Conservation (phyloP, 2,888 invertebrate genomes). For the Eupithecia subumbrata region DNA sequence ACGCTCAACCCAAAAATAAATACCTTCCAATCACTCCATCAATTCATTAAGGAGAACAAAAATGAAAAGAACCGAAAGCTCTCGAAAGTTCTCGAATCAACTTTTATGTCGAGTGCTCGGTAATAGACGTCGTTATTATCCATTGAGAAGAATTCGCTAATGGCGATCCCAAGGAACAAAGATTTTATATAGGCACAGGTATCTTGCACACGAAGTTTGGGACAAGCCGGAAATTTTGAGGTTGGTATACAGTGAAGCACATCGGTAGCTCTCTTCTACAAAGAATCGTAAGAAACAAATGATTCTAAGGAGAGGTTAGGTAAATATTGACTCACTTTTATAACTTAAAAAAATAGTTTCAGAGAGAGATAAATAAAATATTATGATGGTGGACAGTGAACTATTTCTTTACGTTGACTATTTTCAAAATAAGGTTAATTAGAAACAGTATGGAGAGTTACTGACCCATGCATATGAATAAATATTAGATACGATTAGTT, state of each 20-base stretch:
- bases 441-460: not conserved
- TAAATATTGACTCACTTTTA: too few species aligned
- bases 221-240: not conserved
- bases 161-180: slow-evolving; percentile 41
- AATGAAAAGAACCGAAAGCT: slow-evolving; percentile 39
- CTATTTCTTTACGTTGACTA: not conserved
- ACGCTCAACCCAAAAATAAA: slow-evolving; percentile 12
- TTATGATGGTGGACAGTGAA: too few species aligned
- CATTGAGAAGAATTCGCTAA: slow-evolving; percentile 47
- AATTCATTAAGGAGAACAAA: slow-evolving; percentile 37
- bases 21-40: slow-evolving; percentile 24
- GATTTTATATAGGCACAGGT: slow-evolving; percentile 42
- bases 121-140: slow-evolving; percentile 45
- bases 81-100: slow-evolving; percentile 45
- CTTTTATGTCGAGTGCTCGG: slow-evolving; percentile 47
- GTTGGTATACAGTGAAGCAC: not conserved
- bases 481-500: not conserved
- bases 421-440: not conserved
- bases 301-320: not conserved
- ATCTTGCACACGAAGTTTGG: not conserved
- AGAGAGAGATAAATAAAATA: too few species aligned
- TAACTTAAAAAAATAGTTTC: too few species aligned
- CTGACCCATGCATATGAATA: not conserved
- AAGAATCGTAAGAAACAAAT: not conserved
- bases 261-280: not conserved